A percentile compares a stretch with the other conserved stretches of the same genome.
Evolutionary conservation across 2,113 vertebrate genomes (phyloP).

Genomic region (Oenanthe melanoleuca): DNA sequence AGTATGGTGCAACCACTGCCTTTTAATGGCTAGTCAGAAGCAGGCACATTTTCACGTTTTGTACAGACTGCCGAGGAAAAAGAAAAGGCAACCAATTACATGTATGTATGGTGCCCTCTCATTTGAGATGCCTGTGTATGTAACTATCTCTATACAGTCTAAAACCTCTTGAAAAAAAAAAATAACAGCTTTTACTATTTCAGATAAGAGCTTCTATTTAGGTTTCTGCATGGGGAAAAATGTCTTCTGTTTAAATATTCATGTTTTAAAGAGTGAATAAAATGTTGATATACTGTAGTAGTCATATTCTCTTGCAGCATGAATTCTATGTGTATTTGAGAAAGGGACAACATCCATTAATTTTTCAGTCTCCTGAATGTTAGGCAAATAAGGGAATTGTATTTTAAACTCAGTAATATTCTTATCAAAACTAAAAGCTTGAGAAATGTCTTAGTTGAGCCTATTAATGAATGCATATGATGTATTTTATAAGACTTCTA

Average conservation of each 20-base stretch:
- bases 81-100: slow-evolving; percentile 88
- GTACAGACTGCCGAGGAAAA: slow-evolving; percentile 76
- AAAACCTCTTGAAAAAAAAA: slow-evolving; percentile 64
- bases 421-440: not conserved
- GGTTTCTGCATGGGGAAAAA: slow-evolving; percentile 50
- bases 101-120: slow-evolving; percentile 81
- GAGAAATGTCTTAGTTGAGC: not conserved
- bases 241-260: slow-evolving; percentile 71
- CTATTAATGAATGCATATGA: not conserved
- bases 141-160: slow-evolving; percentile 77
- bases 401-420: not conserved
- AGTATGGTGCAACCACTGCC: slow-evolving; percentile 85
- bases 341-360: not conserved
- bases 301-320: slow-evolving; percentile 1
- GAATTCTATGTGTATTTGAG: slow-evolving; percentile 5
- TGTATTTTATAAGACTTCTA: not conserved
- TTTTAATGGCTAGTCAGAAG: slow-evolving; percentile 86
- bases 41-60: slow-evolving; percentile 81
- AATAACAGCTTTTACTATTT: slow-evolving; percentile 69
- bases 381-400: not conserved
- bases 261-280: slow-evolving; percentile 67
- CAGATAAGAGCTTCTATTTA: slow-evolving; percentile 73
- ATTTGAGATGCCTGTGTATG: slow-evolving; percentile 74
- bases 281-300: slow-evolving; percentile 40
- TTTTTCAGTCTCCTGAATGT: not conserved